A percentile compares a stretch with the other conserved stretches of the same genome.
Conservation (phyloP, 92 coral and sea anemone species). For the Pocillopora meandrina region DNA sequence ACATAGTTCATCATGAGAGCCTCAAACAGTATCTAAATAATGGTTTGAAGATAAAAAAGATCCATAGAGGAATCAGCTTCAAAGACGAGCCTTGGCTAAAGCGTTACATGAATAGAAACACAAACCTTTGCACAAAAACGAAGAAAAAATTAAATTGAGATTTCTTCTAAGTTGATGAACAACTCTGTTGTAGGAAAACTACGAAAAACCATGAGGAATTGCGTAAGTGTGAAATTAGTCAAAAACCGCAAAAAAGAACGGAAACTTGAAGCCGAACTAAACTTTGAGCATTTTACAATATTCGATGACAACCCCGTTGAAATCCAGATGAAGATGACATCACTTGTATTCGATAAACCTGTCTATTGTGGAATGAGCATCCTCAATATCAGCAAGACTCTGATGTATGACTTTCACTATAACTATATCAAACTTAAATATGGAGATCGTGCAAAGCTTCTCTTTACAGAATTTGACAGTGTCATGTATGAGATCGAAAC, state of each 20-base stretch:
- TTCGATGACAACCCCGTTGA: conserved; percentile 20
- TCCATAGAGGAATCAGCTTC: conserved; percentile 45
- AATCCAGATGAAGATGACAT: conserved; percentile 42
- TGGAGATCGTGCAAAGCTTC: conserved; percentile 40
- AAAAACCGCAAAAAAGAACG: conserved; percentile 35
- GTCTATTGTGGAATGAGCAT: conserved; percentile 46
- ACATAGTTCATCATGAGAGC: conserved; percentile 45
- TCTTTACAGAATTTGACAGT: conserved; percentile 57
- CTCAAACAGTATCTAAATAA: conserved; percentile 28
- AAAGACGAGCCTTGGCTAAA: conserved; percentile 39
- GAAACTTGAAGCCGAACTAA: conserved; percentile 49
- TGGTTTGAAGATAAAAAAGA: background rate
- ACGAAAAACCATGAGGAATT: conserved; percentile 52
- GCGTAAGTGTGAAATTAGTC: conserved; percentile 46
- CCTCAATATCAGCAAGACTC: conserved; percentile 37
- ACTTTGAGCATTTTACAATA: conserved; percentile 35
- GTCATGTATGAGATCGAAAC: background rate
- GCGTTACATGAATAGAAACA: conserved; percentile 42
- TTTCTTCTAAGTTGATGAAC: conserved; percentile 44
- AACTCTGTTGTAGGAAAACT: conserved; percentile 55
- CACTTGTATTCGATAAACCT: conserved; percentile 34
- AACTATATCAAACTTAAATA: conserved; percentile 54
- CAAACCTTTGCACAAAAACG: conserved; percentile 4
- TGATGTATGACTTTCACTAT: conserved; percentile 28
- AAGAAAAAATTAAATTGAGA: conserved; percentile 52